Evolutionary conservation across 2,113 vertebrate species (phyloP), one percentile per base, ranked within the genome.

Genomic region (Fulmarus glacialis): DNA sequence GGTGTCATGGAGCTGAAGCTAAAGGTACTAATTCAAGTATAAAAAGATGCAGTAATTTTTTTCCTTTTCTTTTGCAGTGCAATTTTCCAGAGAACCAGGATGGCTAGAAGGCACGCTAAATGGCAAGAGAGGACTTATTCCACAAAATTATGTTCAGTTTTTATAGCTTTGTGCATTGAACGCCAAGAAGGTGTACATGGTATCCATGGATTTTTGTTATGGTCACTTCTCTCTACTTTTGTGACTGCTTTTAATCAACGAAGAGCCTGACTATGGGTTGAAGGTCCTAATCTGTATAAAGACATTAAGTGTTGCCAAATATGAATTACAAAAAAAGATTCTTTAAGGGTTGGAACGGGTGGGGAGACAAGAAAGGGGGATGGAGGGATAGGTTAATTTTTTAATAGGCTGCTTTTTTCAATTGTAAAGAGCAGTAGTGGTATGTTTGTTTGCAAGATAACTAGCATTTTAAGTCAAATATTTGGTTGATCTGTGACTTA

Each of bases 51-150:
- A 92, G 58, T 96, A 58, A 78, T 63, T 56, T 59, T 60, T 95
- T 74, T 91, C 24, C 88, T 82, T 97, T 93, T 94, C 78, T 95
- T 97, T 97, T 93, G 38, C 94, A 99, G 98, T 99, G 83, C 98
- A 98, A 94, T 97, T 96, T 91, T 99, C 99, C 34, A 98, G 99
- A 93, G 99, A 99, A 92, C 99, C 99, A 5, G 99, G 99, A 94
- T 99, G 99, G 99, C 98, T 99, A 71, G 99, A 99, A 96, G 99
- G 99, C 93, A 99, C 99, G 2, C 98, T 99, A 98, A 99, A 99
- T 73, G 99, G 99, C 96, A 99, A 98, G 97, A 98, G 98, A 94
- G 99, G 99, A 96, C 99, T 99, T 97, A 99, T 99, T 98, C 99
- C 99, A 95, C 98, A 99, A 95, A 99, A 99, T 95, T 99, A 99